Conservation (phyloP, 2,888 invertebrate species). For the Salpingus planirostris region DNA sequence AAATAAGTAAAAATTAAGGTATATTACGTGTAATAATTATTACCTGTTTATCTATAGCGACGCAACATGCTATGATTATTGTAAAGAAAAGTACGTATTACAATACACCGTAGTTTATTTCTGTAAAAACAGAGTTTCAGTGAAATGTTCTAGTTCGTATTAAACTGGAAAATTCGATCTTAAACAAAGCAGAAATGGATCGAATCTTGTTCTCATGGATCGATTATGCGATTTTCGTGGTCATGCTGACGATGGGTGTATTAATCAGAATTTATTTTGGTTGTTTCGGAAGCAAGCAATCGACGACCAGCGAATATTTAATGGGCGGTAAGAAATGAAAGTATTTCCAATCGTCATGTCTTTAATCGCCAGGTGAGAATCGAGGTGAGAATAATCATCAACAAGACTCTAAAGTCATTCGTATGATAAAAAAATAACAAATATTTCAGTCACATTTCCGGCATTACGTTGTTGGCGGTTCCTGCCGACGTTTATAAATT, state of each 20-base stretch:
- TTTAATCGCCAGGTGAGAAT: constrained; percentile 60
- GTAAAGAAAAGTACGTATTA: too few relatives aligned
- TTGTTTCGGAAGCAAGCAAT: constrained; percentile 49
- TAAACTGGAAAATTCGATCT: too few relatives aligned
- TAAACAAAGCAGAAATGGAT: too few relatives aligned
- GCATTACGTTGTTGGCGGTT: constrained; percentile 63
- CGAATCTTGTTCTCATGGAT: constrained; percentile 43
- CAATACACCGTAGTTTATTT: too few relatives aligned
- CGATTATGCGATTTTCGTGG: constrained; percentile 48
- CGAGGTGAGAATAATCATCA: background rate
- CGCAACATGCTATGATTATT: too few relatives aligned
- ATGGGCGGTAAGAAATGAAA: constrained; percentile 65
- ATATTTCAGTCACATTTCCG: constrained; percentile 63
- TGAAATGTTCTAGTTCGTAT: too few relatives aligned
- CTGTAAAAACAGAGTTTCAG: too few relatives aligned
- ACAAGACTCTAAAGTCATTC: constrained; percentile 1
- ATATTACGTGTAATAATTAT: too few relatives aligned
- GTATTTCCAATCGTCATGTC: constrained; percentile 67
- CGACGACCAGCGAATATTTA: constrained; percentile 59
- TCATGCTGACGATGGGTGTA: constrained; percentile 46
- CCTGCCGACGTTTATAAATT: constrained; percentile 67
- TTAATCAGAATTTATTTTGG: constrained; percentile 54
- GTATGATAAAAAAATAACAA: too few relatives aligned
- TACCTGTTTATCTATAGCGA: too few relatives aligned
- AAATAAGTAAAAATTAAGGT: too few relatives aligned